Evolutionary conservation across 2,797 vertebrate genomes (phyloP).

Genomic region (Dipus sagitta): DNA sequence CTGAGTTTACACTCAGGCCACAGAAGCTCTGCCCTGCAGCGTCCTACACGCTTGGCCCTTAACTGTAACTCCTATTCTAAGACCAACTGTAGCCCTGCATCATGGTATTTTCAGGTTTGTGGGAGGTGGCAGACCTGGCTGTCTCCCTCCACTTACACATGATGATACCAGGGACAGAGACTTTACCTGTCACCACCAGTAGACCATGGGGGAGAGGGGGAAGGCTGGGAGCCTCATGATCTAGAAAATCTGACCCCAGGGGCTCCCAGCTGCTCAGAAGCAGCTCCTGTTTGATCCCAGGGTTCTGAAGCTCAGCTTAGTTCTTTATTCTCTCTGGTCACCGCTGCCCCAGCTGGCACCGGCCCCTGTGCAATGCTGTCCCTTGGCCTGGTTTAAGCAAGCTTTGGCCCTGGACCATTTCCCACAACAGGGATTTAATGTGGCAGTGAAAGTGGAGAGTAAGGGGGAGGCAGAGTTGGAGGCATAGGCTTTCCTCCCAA

Average conservation of each 20-base stretch:
- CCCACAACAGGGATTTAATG: not conserved
- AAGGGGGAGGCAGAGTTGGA: too few relatives aligned
- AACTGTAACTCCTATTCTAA: not conserved
- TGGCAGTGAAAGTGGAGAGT: accelerated
- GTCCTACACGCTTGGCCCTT: not conserved
- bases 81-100: not conserved
- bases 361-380: not conserved
- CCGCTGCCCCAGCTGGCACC: not conserved
- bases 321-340: conserved; percentile 30
- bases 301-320: not conserved
- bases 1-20: accelerated
- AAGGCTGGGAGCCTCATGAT: accelerated
- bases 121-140: not conserved
- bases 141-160: not conserved
- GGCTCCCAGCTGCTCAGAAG: not conserved
- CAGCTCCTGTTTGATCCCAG: not conserved
- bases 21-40: not conserved
- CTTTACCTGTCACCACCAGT: not conserved
- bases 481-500: not conserved
- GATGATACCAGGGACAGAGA: not conserved
- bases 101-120: not conserved
- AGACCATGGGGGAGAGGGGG: not conserved
- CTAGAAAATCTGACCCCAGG: not conserved
- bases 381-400: not conserved
- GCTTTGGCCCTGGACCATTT: not conserved